Evolutionary conservation across 2,888 invertebrate species (phyloP).

Genomic region (Alsophila aescularia): DNA sequence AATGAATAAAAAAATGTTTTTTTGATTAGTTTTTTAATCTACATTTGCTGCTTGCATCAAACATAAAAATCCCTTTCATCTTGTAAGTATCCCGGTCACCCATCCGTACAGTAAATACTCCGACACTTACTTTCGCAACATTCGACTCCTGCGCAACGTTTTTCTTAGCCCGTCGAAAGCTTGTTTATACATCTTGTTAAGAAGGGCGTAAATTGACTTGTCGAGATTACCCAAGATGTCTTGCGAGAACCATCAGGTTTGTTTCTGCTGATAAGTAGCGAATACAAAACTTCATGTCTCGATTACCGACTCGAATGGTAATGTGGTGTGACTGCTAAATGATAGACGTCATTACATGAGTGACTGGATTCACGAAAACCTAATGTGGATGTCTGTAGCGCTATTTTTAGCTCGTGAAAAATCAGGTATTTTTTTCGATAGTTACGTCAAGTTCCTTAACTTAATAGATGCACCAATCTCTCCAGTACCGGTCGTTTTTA

Average conservation of each 20-base stretch:
- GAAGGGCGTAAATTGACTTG: conserved; percentile 25
- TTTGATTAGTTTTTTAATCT: too few relatives aligned
- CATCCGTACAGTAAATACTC: conserved; percentile 8
- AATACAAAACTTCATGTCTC: conserved; percentile 8
- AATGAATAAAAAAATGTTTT: too few relatives aligned
- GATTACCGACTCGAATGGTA: conserved; percentile 2
- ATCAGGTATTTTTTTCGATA: too few relatives aligned
- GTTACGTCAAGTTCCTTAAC: too few relatives aligned
- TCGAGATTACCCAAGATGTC: conserved; percentile 25
- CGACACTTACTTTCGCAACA: conserved; percentile 31
- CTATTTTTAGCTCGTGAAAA: too few relatives aligned
- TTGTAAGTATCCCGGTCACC: conserved; percentile 9
- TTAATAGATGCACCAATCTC: too few relatives aligned
- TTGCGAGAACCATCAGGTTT: conserved; percentile 16
- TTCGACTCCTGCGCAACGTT: conserved; percentile 26
- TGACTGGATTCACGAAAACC: neutral
- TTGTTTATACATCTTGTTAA: conserved; percentile 34
- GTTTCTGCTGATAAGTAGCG: conserved; percentile 8
- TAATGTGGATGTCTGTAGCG: too few relatives aligned
- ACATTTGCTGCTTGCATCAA: too few relatives aligned
- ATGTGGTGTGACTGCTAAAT: conserved; percentile 3
- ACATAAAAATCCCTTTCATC: too few relatives aligned
- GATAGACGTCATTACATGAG: neutral
- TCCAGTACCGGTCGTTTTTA: too few relatives aligned
- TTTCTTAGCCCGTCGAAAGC: conserved; percentile 31